A percentile compares a stretch with the other conserved stretches of the same genome.
Conservation (phyloP, 2,888 invertebrate genomes). For the Monochamus alternatus region DNA sequence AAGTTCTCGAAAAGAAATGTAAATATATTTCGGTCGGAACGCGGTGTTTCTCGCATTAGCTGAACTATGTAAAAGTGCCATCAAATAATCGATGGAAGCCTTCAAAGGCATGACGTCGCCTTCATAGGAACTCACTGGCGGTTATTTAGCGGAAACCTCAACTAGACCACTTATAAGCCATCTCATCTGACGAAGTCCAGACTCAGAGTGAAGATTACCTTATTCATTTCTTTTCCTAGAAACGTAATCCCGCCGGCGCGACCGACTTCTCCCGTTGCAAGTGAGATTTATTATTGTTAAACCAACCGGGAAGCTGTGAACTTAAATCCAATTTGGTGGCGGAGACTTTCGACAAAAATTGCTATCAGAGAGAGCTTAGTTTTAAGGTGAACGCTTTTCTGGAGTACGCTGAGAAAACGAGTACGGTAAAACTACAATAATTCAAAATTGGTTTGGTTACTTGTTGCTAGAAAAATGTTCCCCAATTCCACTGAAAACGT, state of each 20-base stretch:
- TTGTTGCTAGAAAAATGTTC: too few species aligned
- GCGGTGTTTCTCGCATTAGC: too few species aligned
- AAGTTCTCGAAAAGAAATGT: too few species aligned
- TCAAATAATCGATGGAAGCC: neutral
- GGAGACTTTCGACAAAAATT: conserved; percentile 10
- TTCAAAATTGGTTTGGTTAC: too few species aligned
- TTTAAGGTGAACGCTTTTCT: conserved; percentile 1
- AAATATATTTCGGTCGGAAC: too few species aligned
- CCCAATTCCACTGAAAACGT: too few species aligned
- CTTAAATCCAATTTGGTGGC: conserved; percentile 20
- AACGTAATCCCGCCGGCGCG: neutral
- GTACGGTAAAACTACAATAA: too few species aligned
- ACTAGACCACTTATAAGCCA: conserved; percentile 12
- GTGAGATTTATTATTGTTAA: conserved; percentile 26
- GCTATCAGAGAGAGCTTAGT: conserved; percentile 11
- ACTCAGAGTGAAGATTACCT: neutral
- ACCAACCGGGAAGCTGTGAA: conserved; percentile 18
- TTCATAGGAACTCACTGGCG: neutral
- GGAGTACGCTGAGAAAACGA: neutral
- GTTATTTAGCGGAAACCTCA: conserved; percentile 11
- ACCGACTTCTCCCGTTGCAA: neutral
- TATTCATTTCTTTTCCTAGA: conserved; percentile 4
- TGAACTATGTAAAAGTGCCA: too few species aligned
- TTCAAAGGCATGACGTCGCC: neutral
- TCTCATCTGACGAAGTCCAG: conserved; percentile 1